These are phyloP conservation scores for Chloroclysta siterata DNA, from an alignment of 2,888 invertebrate genomes.

Conservation along the genomic window DNA sequence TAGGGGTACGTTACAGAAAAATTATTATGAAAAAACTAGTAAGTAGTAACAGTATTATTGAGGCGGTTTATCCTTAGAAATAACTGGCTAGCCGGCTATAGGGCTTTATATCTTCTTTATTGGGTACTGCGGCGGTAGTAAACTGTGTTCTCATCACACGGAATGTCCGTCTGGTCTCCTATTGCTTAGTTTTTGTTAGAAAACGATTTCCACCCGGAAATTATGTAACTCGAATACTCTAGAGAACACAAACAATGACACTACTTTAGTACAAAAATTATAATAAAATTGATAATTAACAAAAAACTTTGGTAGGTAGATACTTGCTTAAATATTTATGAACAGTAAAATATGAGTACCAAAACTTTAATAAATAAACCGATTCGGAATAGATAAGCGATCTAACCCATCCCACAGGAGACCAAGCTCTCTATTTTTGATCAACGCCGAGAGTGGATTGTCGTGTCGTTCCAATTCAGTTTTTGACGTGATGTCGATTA, in stretches of 20 bases:
- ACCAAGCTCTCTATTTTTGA: constrained; percentile 36
- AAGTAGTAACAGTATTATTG: not conserved
- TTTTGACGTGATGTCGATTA: constrained; percentile 52
- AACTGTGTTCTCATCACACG: constrained; percentile 45
- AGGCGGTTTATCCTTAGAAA: constrained; percentile 25
- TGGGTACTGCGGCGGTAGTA: constrained; percentile 62
- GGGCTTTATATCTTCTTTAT: constrained; percentile 70
- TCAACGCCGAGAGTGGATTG: constrained; percentile 52
- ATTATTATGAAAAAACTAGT: not conserved
- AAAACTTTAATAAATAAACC: constrained; percentile 18
- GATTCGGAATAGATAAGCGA: constrained; percentile 8
- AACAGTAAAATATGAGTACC: not conserved
- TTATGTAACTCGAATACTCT: not conserved
- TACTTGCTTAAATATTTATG: not conserved
- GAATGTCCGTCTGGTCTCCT: not conserved
- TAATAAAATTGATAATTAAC: not conserved
- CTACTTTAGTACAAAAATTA: not conserved
- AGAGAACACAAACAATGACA: not conserved
- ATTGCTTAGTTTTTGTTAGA: not conserved
- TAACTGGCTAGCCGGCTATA: constrained; percentile 44
- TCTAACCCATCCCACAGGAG: constrained; percentile 27
- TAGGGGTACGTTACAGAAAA: not conserved
- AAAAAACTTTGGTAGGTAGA: too few relatives aligned
- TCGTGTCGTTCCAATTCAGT: constrained; percentile 54
- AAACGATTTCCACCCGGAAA: not conserved